A percentile compares a stretch with the other conserved stretches of the same genome.
Conservation (phyloP, 2,888 invertebrate species). For the Latrodectus hesperus region DNA sequence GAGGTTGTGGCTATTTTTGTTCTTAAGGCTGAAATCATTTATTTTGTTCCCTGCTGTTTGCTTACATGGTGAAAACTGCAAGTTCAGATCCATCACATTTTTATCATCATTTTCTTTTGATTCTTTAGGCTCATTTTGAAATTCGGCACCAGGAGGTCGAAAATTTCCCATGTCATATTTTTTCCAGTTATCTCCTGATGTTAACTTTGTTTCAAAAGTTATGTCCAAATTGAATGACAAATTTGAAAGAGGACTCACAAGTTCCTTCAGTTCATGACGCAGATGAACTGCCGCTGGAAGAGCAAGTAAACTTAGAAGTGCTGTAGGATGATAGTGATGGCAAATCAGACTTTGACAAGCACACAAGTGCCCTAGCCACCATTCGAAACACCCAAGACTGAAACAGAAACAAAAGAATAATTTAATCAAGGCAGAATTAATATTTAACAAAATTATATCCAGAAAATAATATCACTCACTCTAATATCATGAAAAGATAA, state of each 20-base stretch:
- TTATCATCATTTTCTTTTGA: slow-evolving; percentile 39
- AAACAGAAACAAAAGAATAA: slow-evolving; percentile 1
- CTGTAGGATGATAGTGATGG: slow-evolving; percentile 66
- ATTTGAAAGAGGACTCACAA: slow-evolving; percentile 81
- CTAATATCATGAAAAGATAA: no score
- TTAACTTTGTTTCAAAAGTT: slow-evolving; percentile 79
- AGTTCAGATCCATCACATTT: slow-evolving; percentile 38
- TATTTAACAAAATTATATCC: no score
- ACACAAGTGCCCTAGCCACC: slow-evolving; percentile 69
- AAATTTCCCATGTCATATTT: slow-evolving; percentile 46
- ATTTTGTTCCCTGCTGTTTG: slow-evolving; percentile 34
- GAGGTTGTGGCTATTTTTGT: slow-evolving; percentile 24
- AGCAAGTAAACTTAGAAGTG: slow-evolving; percentile 62
- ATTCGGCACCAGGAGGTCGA: slow-evolving; percentile 22
- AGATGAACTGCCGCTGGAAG: slow-evolving; percentile 61
- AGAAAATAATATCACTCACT: no score
- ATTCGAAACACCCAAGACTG: slow-evolving; percentile 69
- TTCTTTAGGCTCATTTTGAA: slow-evolving; percentile 16
- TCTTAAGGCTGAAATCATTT: slow-evolving; percentile 50
- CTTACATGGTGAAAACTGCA: slow-evolving; percentile 41
- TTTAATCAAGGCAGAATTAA: no score
- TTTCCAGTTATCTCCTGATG: slow-evolving; percentile 52
- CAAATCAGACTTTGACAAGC: slow-evolving; percentile 63
- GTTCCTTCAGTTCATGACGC: slow-evolving; percentile 82
- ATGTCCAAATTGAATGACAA: slow-evolving; percentile 88